Evolutionary conservation across 2,113 vertebrate genomes (phyloP), one percentile per base, ranked within the genome.

Genomic region (Scomber scombrus): DNA sequence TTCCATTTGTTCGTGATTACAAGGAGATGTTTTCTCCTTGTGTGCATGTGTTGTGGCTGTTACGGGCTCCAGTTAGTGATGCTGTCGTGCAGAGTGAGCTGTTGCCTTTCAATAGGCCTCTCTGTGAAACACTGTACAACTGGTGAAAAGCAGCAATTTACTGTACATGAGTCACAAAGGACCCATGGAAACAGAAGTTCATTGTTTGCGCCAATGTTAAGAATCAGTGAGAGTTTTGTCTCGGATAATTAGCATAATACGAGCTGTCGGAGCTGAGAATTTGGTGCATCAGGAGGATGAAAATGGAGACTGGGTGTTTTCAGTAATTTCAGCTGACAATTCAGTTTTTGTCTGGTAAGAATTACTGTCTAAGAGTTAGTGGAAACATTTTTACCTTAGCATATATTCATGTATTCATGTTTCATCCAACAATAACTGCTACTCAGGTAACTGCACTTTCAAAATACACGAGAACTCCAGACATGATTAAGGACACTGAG

Each of bases 1-100:
- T 77, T 86, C 79, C 80, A 62, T 85, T 92, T 91, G 87, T 93
- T 87, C 64, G 67, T 23, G 63, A 34, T 75, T 16, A 92, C 89
- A 94, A 93, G 90, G 88, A 75, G 65, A 15, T 71, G 78, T 74
- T 87, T 88, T 90, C 73, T 86, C 68, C 82, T 50, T 50, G 52
- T 26, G 75, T 74, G 86, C 52, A 55, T 62, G 65, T 16, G 64
- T 63, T 45, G 61, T 71, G 46, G 82, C 80, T 56, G 82, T 75
- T 77, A 29, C 15, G 9, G 51, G 70, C 67, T 57, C 47, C 54
- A 34, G 57, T 6, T 47, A 55, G 50, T 66, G 56, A 66, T 21
- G 78, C 81, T 57, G 79, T 77, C 78, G 43, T 80, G 75, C 71
- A 49, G 54, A 81, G 71, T 54, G 81, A 63, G 80, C 75, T 29